A percentile compares a stretch with the other conserved stretches of the same genome.
Evolutionary conservation across 1,140 invertebrate genomes (phyloP).

Genomic region (Drosophila cardini): DNA sequence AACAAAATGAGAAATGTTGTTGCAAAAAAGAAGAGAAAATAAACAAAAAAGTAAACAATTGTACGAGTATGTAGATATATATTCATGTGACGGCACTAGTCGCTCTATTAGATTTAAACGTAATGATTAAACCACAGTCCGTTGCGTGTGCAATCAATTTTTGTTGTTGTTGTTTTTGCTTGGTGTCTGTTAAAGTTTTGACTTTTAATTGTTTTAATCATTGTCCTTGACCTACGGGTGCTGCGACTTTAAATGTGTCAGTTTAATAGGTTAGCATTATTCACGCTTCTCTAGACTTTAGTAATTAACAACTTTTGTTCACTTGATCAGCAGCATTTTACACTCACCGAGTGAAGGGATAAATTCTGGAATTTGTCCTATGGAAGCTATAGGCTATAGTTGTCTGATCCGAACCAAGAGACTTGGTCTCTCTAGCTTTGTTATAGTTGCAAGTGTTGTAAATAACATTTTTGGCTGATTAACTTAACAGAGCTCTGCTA

Average conservation of each 20-base stretch:
- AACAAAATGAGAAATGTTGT: constrained; percentile 81
- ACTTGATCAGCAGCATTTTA: constrained; percentile 31
- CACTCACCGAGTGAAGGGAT: not conserved
- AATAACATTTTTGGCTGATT: too few species aligned
- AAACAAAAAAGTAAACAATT: constrained; percentile 39
- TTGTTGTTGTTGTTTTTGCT: not conserved
- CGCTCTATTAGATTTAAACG: constrained; percentile 75
- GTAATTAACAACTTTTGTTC: constrained; percentile 33
- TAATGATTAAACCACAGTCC: constrained; percentile 71
- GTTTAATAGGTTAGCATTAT: constrained; percentile 51
- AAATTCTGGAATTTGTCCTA: not conserved
- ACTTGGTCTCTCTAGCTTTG: too few species aligned
- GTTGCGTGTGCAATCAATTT: constrained; percentile 62
- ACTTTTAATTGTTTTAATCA: constrained; percentile 53
- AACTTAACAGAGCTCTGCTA: too few species aligned
- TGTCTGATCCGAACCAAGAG: too few species aligned
- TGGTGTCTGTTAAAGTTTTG: constrained; percentile 54
- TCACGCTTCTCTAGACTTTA: constrained; percentile 22
- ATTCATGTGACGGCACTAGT: constrained; percentile 31
- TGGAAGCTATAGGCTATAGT: too few species aligned
- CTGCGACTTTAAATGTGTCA: constrained; percentile 43
- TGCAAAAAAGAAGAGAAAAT: constrained; percentile 47
- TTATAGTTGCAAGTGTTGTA: too few species aligned
- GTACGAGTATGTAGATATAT: constrained; percentile 14
- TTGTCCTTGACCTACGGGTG: constrained; percentile 64